Percentiles rank a stretch among this genome's conserved stretches.
phyloP scores from a whole-genome alignment of 2,888 invertebrate genomes.

The Conops quadrifasciatus region DNA sequence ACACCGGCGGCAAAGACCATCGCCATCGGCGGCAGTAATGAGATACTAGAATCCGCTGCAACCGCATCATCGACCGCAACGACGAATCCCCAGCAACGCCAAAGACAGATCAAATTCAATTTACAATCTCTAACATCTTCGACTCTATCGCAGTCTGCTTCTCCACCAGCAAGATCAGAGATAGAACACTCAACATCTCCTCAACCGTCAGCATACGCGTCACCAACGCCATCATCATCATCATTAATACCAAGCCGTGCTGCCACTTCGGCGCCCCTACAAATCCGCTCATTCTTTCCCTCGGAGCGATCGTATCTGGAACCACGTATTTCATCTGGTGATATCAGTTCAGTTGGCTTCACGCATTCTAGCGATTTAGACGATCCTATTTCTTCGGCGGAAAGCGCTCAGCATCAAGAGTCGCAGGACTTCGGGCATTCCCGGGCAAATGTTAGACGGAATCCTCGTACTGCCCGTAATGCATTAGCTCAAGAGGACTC shows the following conservation, averaged over 20 bases:
- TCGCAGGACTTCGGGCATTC: conserved; percentile 2
- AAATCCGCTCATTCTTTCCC: conserved; percentile 1
- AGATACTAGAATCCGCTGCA: conserved; percentile 31
- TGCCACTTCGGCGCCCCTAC: conserved; percentile 18
- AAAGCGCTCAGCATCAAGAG: conserved; percentile 50
- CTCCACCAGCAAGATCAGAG: conserved; percentile 28
- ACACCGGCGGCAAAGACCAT: conserved; percentile 13
- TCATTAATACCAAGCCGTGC: conserved; percentile 28
- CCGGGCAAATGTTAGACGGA: conserved; percentile 36
- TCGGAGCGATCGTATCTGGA: conserved; percentile 28
- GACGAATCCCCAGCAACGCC: conserved; percentile 44
- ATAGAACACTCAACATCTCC: conserved; percentile 17
- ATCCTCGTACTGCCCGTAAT: neutral
- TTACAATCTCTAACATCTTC: conserved; percentile 36
- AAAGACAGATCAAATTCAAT: conserved; percentile 43
- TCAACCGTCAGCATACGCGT: conserved; percentile 36
- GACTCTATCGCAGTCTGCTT: conserved; percentile 34
- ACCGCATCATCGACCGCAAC: conserved; percentile 41
- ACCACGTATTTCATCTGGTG: conserved; percentile 17
- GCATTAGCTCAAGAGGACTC: conserved; percentile 23
- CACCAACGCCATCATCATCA: conserved; percentile 38
- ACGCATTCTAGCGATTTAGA: conserved; percentile 48
- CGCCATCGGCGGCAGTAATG: neutral
- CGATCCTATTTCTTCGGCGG: conserved; percentile 55
- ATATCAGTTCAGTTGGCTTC: conserved; percentile 44